Conservation (phyloP, 2,113 vertebrate genomes). For the Falco punctatus region DNA sequence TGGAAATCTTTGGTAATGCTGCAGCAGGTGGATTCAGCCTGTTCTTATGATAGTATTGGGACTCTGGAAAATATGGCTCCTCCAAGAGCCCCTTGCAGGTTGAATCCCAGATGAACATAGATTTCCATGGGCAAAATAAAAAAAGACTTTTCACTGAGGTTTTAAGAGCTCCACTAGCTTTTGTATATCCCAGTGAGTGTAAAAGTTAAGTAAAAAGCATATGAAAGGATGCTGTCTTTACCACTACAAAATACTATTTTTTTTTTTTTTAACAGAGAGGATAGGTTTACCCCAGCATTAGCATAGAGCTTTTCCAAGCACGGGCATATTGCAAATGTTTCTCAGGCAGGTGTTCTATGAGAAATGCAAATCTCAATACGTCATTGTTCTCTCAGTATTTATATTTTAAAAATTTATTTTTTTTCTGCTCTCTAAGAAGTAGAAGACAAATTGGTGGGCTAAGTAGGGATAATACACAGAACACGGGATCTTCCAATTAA, state of each 20-base stretch:
- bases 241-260: not conserved
- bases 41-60: not conserved
- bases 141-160: not conserved
- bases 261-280: not conserved
- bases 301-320: not conserved
- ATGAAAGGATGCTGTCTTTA: not conserved
- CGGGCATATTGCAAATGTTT: not conserved
- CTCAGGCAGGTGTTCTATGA: not conserved
- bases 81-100: not conserved
- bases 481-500: not conserved
- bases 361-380: not conserved
- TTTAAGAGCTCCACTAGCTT: not conserved
- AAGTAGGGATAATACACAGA: not conserved
- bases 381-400: not conserved
- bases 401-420: not conserved
- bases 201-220: not conserved
- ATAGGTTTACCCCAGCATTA: not conserved
- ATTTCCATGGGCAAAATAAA: not conserved
- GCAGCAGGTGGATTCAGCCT: not conserved
- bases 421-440: not conserved
- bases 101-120: not conserved
- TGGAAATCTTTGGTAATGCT: not conserved
- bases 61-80: accelerated
- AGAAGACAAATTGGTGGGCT: not conserved
- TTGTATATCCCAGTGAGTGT: not conserved